phyloP scores from a whole-genome alignment of 2,797 vertebrate species.

The Syndactyla subalaris region DNA sequence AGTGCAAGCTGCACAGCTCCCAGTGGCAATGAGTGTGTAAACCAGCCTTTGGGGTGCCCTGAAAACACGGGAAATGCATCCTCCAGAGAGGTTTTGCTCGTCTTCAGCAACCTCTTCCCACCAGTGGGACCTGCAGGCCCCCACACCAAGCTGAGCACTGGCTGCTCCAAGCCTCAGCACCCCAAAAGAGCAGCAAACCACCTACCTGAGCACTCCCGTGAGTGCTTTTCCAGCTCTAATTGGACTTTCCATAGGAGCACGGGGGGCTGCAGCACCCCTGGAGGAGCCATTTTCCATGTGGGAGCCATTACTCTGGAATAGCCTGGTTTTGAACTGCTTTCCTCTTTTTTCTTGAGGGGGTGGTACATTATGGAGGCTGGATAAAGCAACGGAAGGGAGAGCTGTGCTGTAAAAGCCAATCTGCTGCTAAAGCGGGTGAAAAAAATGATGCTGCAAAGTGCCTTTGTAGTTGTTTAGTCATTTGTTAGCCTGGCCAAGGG shows the following conservation, averaged over 20 bases:
- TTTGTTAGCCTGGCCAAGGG: conserved; percentile 33
- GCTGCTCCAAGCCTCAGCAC: not conserved
- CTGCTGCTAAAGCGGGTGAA: conserved; percentile 41
- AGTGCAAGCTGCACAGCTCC: not conserved
- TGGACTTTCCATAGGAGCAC: not conserved
- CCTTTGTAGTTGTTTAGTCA: conserved; percentile 42
- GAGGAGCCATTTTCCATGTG: conserved; percentile 13
- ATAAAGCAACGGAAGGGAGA: conserved; percentile 11
- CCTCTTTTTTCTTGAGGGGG: conserved; percentile 15
- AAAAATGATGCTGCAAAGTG: conserved; percentile 33
- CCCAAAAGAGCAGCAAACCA: not conserved
- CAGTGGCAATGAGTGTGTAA: accelerated
- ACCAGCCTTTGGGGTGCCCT: not conserved
- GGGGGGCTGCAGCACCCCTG: not conserved
- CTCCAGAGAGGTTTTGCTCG: not conserved
- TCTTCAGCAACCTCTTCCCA: not conserved
- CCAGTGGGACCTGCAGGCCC: not conserved
- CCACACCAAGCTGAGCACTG: not conserved
- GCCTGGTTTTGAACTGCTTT: conserved; percentile 22
- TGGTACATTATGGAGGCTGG: conserved; percentile 3
- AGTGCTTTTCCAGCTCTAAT: not conserved
- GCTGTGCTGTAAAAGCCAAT: not conserved
- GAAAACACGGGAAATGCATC: not conserved
- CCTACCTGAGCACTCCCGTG: not conserved
- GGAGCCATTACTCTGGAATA: conserved; percentile 29